Conservation (phyloP, 2,113 vertebrate species). For the Mus spicilegus region DNA sequence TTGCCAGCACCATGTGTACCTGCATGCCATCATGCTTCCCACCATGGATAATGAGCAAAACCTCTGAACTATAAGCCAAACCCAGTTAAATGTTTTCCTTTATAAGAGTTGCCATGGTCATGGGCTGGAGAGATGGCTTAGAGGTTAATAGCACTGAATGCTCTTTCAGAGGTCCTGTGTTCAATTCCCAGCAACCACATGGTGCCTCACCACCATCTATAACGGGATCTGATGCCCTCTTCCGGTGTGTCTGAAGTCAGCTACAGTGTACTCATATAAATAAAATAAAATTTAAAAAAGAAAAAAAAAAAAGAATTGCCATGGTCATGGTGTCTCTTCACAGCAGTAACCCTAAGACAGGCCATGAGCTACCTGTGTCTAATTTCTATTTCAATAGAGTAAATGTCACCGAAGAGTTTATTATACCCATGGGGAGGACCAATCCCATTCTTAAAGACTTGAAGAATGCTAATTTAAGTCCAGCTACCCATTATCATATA, state of each 20-base stretch:
- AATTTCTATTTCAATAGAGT: not conserved
- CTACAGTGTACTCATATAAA: too few relatives aligned
- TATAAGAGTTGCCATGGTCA: not conserved
- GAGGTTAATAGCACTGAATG: too few relatives aligned
- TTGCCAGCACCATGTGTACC: not conserved
- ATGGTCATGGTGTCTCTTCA: too few relatives aligned
- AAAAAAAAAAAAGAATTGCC: not conserved
- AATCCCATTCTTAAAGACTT: conserved; percentile 24
- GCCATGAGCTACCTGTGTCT: not conserved
- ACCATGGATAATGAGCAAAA: not conserved
- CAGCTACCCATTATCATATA: not conserved
- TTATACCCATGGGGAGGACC: not conserved
- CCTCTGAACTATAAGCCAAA: not conserved
- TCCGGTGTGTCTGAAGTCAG: too few relatives aligned
- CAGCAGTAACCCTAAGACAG: not conserved
- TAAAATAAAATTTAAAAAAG: too few relatives aligned
- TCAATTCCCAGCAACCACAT: too few relatives aligned
- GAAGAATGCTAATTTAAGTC: not conserved
- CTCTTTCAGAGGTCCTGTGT: too few relatives aligned
- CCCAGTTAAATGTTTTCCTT: not conserved
- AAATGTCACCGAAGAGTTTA: not conserved
- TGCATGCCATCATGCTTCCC: not conserved
- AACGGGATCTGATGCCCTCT: too few relatives aligned
- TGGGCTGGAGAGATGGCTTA: too few relatives aligned
- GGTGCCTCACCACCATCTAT: too few relatives aligned